Conservation (phyloP, 2,888 invertebrate genomes). For the Timandra comae region DNA sequence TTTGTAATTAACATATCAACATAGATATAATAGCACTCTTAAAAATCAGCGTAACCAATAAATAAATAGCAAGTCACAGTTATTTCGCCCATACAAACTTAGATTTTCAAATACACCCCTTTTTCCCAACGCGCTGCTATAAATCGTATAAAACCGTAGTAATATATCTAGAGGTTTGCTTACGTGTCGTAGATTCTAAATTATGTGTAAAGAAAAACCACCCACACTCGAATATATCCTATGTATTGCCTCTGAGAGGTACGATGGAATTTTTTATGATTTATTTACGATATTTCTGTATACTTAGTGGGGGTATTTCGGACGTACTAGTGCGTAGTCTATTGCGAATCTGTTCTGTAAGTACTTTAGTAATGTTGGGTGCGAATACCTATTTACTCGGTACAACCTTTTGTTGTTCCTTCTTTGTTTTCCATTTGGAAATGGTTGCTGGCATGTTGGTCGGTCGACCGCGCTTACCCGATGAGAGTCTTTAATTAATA, state of each 20-base stretch:
- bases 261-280: constrained; percentile 17
- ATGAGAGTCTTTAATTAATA: no score
- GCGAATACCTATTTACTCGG: no score
- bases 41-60: no score
- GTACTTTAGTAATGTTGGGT: no score
- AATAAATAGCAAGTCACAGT: no score
- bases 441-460: no score
- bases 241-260: constrained; percentile 11
- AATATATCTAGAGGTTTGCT: constrained; percentile 40
- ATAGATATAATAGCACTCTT: no score
- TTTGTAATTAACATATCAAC: no score
- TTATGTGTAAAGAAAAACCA: constrained; percentile 37
- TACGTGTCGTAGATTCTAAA: constrained; percentile 42
- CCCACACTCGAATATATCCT: constrained; percentile 16
- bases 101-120: constrained; percentile 35
- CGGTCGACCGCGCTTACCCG: no score
- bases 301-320: constrained; percentile 7
- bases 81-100: no score
- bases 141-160: constrained; percentile 36
- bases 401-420: no score
- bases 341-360: constrained; percentile 5
- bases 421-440: no score
- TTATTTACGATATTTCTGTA: constrained; percentile 10
- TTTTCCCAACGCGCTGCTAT: constrained; percentile 31
- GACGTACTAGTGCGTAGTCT: constrained; percentile 7